These are phyloP conservation scores for Benitochromis conjunctus DNA, from an alignment of 2,113 vertebrate genomes.

Conservation along the genomic window DNA sequence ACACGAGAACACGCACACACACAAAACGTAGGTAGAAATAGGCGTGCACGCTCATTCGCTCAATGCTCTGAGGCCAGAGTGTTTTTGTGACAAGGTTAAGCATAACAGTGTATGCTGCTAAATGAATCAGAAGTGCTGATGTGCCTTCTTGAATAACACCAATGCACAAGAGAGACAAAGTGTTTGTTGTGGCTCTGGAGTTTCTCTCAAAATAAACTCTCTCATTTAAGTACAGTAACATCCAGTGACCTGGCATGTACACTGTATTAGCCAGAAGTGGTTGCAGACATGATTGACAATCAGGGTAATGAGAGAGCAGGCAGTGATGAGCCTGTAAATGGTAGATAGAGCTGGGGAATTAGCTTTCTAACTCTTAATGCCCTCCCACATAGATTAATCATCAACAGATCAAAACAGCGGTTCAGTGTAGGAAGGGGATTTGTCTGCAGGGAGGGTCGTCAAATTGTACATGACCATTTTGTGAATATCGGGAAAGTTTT, in stretches of 20 bases:
- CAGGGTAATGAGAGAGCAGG: neutral
- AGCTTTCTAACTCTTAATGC: neutral
- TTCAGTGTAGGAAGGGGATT: neutral
- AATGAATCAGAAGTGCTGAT: neutral
- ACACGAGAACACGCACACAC: neutral
- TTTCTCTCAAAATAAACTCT: neutral
- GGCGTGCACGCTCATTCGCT: neutral
- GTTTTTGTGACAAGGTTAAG: neutral
- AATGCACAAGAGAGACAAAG: neutral
- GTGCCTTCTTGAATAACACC: neutral
- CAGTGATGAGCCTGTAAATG: neutral
- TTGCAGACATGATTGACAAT: neutral
- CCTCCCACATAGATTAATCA: constrained; percentile 21
- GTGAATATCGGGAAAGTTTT: neutral
- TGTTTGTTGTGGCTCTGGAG: neutral
- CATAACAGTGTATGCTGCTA: neutral
- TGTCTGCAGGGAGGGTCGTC: neutral
- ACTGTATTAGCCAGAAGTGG: neutral
- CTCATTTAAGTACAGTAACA: neutral
- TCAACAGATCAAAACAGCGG: neutral
- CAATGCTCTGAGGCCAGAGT: neutral
- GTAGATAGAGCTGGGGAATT: neutral
- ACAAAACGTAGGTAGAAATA: neutral
- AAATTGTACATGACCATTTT: neutral
- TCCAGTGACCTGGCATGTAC: neutral